Conservation (phyloP, 1,140 invertebrate species). For the Hirudo medicinalis region DNA sequence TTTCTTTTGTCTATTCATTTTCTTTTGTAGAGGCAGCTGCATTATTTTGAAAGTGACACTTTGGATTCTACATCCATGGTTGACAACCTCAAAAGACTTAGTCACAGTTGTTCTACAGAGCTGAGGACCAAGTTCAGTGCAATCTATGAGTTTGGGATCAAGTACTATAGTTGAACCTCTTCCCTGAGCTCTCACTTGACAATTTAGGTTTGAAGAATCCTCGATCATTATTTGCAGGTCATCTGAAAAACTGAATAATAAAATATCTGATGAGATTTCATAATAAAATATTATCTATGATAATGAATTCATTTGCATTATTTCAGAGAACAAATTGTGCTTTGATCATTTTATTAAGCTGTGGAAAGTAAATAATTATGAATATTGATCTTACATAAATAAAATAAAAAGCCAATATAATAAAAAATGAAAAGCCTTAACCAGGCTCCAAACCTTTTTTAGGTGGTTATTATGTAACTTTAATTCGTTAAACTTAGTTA, state of each 20-base stretch:
- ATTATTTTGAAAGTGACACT: background rate
- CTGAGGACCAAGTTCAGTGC: constrained; percentile 38
- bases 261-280: background rate
- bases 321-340: background rate
- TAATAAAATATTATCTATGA: background rate
- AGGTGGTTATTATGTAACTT: too few relatives aligned
- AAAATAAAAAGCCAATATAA: too few relatives aligned
- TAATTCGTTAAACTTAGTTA: too few relatives aligned
- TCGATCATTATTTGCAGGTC: constrained; percentile 37
- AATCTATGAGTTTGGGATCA: constrained; percentile 33
- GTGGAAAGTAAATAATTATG: background rate
- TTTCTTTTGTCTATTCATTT: background rate
- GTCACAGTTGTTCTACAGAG: constrained; percentile 29
- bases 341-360: background rate
- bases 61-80: background rate
- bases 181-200: constrained; percentile 35
- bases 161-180: constrained; percentile 38
- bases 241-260: constrained; percentile 35
- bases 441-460: too few relatives aligned
- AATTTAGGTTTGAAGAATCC: constrained; percentile 31
- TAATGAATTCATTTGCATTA: background rate
- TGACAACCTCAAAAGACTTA: background rate
- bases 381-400: too few relatives aligned
- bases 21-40: background rate
- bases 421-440: too few relatives aligned